Evolutionary conservation across 2,797 vertebrate genomes (phyloP).

Genomic region (Phrynocephalus guinanensis): DNA sequence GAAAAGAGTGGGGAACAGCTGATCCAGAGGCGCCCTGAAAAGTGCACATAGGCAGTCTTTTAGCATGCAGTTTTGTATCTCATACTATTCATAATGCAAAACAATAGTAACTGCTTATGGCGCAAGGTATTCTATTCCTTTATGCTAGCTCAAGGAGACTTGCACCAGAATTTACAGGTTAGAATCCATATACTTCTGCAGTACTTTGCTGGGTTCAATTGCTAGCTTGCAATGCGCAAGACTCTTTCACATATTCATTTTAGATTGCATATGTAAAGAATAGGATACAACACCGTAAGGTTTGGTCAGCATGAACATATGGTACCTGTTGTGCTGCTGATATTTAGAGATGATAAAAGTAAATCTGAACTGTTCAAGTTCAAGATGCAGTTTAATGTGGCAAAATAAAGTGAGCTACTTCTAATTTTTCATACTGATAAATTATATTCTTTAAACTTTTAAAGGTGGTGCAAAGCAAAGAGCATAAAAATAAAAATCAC

Average conservation of each 20-base stretch:
- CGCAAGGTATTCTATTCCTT: not conserved
- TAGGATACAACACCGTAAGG: not conserved
- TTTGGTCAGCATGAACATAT: conserved; percentile 21
- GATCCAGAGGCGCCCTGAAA: conserved; percentile 1
- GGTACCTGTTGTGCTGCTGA: conserved; percentile 6
- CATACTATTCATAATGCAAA: not conserved
- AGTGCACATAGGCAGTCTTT: not conserved
- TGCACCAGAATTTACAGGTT: not conserved
- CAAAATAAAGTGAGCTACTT: conserved; percentile 1
- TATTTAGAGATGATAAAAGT: conserved; percentile 8
- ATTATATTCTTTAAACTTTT: not conserved
- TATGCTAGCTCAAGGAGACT: not conserved
- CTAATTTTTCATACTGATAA: not conserved
- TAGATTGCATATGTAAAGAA: not conserved
- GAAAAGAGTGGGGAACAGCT: not conserved
- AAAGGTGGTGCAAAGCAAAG: not conserved
- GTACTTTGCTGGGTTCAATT: not conserved
- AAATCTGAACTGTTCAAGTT: conserved; percentile 9
- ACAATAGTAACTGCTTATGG: not conserved
- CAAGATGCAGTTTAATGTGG: not conserved
- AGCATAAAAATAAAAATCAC: not conserved
- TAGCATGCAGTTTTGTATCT: not conserved
- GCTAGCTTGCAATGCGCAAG: not conserved
- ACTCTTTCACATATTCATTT: not conserved
- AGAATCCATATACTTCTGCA: not conserved